phyloP scores from a whole-genome alignment of 1,140 invertebrate species.

The Temnothorax longispinosus region DNA sequence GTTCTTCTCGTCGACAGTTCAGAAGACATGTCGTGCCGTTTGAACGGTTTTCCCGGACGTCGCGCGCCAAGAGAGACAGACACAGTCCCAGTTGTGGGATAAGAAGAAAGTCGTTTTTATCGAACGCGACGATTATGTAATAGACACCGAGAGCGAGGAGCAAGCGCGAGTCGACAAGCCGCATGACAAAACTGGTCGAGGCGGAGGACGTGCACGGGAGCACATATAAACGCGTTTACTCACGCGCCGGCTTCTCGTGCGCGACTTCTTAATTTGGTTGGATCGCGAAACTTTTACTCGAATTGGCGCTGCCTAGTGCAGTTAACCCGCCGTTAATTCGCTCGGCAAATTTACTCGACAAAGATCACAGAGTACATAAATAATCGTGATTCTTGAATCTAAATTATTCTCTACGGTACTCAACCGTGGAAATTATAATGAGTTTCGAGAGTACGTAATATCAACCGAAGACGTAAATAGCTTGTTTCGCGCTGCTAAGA shows the following conservation, averaged over 20 bases:
- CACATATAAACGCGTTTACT: conserved; percentile 21
- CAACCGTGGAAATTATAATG: background rate
- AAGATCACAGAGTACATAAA: background rate
- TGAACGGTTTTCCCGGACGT: background rate
- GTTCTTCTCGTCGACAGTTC: background rate
- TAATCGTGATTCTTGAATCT: background rate
- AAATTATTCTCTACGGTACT: background rate
- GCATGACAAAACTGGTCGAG: conserved; percentile 71
- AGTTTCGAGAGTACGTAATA: background rate
- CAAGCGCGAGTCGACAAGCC: background rate
- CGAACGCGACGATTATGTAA: conserved; percentile 67
- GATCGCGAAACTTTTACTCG: conserved; percentile 69
- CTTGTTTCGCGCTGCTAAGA: background rate
- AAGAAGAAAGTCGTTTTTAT: conserved; percentile 74
- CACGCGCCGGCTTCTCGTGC: conserved; percentile 7
- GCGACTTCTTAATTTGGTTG: conserved; percentile 72
- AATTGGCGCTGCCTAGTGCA: conserved; percentile 56
- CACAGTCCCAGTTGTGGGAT: background rate
- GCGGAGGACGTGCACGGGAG: conserved; percentile 15
- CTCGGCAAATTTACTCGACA: background rate
- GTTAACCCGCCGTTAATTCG: background rate
- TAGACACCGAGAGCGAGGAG: conserved; percentile 52
- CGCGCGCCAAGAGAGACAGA: background rate
- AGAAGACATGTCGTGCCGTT: background rate
- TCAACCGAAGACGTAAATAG: background rate